Evolutionary conservation across 2,888 invertebrate species (phyloP), one percentile per base, ranked within the genome.

Genomic region (Tanypteryx hageni): DNA sequence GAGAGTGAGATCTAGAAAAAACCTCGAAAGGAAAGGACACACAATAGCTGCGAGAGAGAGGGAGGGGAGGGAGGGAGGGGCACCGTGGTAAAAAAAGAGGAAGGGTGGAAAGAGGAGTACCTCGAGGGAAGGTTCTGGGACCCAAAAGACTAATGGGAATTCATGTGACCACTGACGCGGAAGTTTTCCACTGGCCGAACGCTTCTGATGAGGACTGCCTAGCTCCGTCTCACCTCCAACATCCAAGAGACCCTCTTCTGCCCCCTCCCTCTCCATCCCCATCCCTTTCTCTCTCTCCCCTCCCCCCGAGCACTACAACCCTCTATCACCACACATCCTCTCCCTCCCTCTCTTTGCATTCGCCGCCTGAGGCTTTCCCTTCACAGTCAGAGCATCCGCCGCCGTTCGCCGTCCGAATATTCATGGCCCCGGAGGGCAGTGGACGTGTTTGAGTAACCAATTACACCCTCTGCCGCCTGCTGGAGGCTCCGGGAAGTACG

Each of bases 101-200:
- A 76, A 27, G 22, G 22, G 89, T 18, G 89, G 89, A 68, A 68
- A 31, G 89, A 76, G 76, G 89, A 56, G 89, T 89, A 44, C 89
- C 89, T 89, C 89, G 44, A 64, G 89, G 89, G 89, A 64, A 89
- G 89, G 64, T 89, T 89, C 89, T 44, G 64, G 64, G 56, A 76
- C 76, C 89, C 89, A 89, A 82, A 92, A 92, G 83, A 92, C 92
- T 92, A 92, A 92, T 92, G 92, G 92, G 92, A 82, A 92, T 92
- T 92, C 92, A 92, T 92, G 92, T 92, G 92, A 84, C 83, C 92
- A 64, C 82, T 92, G 92, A 92, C 84, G 92, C 61, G 92, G 84
- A 92, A 92, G 92, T 83, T 92, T 84, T 84, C 83, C 89, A 64
- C 89, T 89, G 89, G 89, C 89, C 89, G 89, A 64, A 89, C 89